Evolutionary conservation across 2,888 invertebrate genomes (phyloP).

Genomic region (Cosmopolites sordidus): DNA sequence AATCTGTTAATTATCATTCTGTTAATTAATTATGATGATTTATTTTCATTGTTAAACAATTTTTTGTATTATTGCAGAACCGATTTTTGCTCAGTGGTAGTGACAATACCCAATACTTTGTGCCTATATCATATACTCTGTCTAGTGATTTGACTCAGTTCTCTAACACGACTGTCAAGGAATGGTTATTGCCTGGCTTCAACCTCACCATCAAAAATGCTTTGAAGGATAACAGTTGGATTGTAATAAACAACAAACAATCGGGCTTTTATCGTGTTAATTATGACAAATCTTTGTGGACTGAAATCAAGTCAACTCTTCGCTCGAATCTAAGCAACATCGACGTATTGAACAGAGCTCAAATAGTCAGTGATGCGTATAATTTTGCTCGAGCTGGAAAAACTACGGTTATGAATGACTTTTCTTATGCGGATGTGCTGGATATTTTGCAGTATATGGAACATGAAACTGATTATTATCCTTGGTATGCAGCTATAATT

Average conservation of each 20-base stretch:
- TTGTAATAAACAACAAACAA: constrained; percentile 34
- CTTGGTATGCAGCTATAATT: constrained; percentile 23
- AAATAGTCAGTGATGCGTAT: constrained; percentile 18
- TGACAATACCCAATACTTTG: constrained; percentile 43
- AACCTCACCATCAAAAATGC: constrained; percentile 11
- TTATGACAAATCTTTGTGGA: constrained; percentile 18
- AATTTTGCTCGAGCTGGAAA: constrained; percentile 20
- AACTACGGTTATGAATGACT: constrained; percentile 1
- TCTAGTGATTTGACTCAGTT: constrained; percentile 45
- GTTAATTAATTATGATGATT: no score
- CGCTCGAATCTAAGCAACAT: constrained; percentile 13
- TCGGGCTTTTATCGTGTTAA: constrained; percentile 25
- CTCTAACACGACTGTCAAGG: constrained; percentile 38
- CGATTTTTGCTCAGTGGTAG: constrained; percentile 27
- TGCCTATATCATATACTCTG: constrained; percentile 54
- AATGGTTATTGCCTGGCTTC: constrained; percentile 36
- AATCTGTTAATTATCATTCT: no score
- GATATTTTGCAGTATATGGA: constrained; percentile 15
- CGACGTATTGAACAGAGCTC: constrained; percentile 20
- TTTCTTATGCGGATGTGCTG: constrained; percentile 9
- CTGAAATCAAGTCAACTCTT: constrained; percentile 11
- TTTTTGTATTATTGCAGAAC: constrained; percentile 32
- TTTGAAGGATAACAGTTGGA: constrained; percentile 28
- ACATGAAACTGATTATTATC: constrained; percentile 18
- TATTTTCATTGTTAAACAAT: no score